These are phyloP conservation scores for Drosophila ambigua DNA, from an alignment of 1,140 invertebrate species.

Conservation along the genomic window DNA sequence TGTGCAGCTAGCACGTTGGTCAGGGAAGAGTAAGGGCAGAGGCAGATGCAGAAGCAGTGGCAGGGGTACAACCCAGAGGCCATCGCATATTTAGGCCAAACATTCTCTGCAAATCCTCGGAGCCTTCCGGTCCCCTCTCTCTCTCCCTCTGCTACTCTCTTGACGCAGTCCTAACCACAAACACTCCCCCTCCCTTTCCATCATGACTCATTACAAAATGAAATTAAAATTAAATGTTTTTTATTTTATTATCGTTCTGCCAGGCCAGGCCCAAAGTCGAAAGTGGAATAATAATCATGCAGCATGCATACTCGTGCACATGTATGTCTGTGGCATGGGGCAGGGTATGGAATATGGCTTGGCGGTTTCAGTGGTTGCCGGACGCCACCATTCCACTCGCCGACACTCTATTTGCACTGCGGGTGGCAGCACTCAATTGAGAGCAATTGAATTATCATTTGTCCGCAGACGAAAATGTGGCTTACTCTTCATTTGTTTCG, in stretches of 20 bases:
- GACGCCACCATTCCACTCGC: background rate
- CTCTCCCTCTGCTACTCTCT: background rate
- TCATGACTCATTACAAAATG: slow-evolving; percentile 57
- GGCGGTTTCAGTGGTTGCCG: slow-evolving; percentile 46
- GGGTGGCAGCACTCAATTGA: slow-evolving; percentile 65
- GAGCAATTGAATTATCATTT: slow-evolving; percentile 74
- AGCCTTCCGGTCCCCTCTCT: background rate
- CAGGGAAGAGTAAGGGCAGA: background rate
- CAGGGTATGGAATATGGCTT: slow-evolving; percentile 19
- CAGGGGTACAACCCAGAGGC: slow-evolving; percentile 24
- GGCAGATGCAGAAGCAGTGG: background rate
- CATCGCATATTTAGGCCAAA: slow-evolving; percentile 69
- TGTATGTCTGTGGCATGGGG: slow-evolving; percentile 21
- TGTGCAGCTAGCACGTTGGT: slow-evolving; percentile 25
- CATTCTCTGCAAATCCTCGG: slow-evolving; percentile 30
- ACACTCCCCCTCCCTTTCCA: background rate
- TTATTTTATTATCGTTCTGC: slow-evolving; percentile 55
- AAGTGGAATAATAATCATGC: slow-evolving; percentile 58
- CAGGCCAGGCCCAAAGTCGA: slow-evolving; percentile 14
- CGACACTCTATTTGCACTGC: background rate
- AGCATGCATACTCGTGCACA: slow-evolving; percentile 17
- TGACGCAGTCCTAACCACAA: background rate
- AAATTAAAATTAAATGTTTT: slow-evolving; percentile 76
- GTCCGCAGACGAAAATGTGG: slow-evolving; percentile 32
- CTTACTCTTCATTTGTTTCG: background rate